Evolutionary conservation across 2,113 vertebrate genomes (phyloP).

Genomic region (Pagrus major): DNA sequence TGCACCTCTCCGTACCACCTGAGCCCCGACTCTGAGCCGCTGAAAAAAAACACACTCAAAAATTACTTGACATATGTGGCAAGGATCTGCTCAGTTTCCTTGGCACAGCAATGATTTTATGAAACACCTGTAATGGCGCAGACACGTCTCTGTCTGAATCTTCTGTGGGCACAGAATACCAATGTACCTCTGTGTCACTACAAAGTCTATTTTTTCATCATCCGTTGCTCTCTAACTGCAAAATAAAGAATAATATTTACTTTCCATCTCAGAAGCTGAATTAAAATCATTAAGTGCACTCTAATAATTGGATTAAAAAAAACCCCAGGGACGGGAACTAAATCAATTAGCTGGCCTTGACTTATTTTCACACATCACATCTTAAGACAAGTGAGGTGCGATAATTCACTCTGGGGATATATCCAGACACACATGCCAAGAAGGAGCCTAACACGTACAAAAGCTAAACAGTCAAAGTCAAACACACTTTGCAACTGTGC

Average conservation of each 20-base stretch:
- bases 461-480: slow-evolving; percentile 64
- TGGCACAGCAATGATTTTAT: slow-evolving; percentile 4
- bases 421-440: slow-evolving; percentile 52
- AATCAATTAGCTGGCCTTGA: slow-evolving; percentile 71
- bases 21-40: slow-evolving; percentile 54
- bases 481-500: slow-evolving; percentile 52
- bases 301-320: slow-evolving; percentile 66
- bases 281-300: slow-evolving; percentile 60
- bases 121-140: slow-evolving; percentile 11
- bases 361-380: slow-evolving; percentile 70
- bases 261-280: slow-evolving; percentile 50
- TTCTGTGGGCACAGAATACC: not conserved
- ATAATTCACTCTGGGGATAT: slow-evolving; percentile 60
- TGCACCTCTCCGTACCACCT: slow-evolving; percentile 71
- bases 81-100: slow-evolving; percentile 3
- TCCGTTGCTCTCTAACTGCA: not conserved
- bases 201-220: slow-evolving; percentile 1
- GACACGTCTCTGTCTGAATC: not conserved
- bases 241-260: slow-evolving; percentile 46
- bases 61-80: slow-evolving; percentile 27
- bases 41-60: not conserved
- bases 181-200: not conserved
- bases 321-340: slow-evolving; percentile 48
- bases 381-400: slow-evolving; percentile 62
- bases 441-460: slow-evolving; percentile 39